These are phyloP conservation scores for Hydractinia symbiolongicarpus DNA, from an alignment of 30 jellyfish, hydroid and myxozoan species.

Conservation along the genomic window DNA sequence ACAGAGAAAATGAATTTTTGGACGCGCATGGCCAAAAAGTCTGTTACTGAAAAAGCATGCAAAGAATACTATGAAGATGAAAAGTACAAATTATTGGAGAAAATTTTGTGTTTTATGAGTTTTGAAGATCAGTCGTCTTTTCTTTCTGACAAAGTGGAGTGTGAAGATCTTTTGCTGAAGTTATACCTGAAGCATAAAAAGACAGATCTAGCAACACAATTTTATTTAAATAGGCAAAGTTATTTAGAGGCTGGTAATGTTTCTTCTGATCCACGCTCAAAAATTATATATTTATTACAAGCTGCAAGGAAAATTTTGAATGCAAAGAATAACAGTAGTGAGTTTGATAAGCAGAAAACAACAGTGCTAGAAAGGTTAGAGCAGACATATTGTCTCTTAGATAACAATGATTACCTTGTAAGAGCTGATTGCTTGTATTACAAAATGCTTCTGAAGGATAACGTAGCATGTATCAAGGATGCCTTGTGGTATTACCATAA, in stretches of 20 bases:
- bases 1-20: background rate
- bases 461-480: background rate
- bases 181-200: background rate
- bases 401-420: background rate
- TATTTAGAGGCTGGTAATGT: constrained; percentile 21
- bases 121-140: background rate
- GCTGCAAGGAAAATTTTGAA: background rate
- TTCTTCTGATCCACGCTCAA: background rate
- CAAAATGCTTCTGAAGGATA: constrained; percentile 9
- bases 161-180: constrained; percentile 2
- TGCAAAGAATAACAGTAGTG: background rate
- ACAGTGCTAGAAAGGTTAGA: background rate
- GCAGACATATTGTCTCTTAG: too few relatives aligned
- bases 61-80: background rate
- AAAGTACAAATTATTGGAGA: background rate
- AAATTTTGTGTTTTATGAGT: background rate
- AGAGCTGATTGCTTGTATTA: background rate
- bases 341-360: too few relatives aligned
- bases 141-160: background rate
- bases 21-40: background rate
- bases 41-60: constrained; percentile 21
- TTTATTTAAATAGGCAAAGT: background rate
- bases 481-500: background rate
- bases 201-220: background rate
- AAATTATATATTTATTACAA: background rate